Percentiles rank a stretch among this genome's conserved stretches.
These are phyloP conservation scores for Glaucidium brasilianum DNA, from an alignment of 2,113 vertebrate species.

Conservation along the genomic window DNA sequence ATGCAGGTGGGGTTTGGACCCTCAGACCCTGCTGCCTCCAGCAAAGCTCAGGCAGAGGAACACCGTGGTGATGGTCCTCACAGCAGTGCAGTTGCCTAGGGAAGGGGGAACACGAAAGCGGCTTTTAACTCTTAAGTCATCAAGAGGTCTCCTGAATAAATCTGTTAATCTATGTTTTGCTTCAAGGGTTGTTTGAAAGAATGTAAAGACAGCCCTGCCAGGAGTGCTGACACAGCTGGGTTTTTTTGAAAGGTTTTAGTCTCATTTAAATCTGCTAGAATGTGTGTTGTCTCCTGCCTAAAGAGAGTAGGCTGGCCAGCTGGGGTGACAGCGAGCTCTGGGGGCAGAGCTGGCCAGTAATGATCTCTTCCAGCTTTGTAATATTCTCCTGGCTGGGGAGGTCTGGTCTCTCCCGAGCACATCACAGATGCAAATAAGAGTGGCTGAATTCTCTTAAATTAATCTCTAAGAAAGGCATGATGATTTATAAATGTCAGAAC, in stretches of 20 bases:
- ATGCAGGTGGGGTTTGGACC: neutral
- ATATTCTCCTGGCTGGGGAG: neutral
- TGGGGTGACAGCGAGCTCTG: neutral
- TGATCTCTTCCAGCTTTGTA: neutral
- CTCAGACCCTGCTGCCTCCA: neutral
- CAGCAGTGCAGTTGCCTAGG: neutral
- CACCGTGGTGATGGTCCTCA: neutral
- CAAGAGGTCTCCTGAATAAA: neutral
- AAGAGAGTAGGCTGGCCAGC: neutral
- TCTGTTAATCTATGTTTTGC: neutral
- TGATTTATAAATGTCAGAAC: neutral
- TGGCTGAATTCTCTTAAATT: slow-evolving; percentile 28
- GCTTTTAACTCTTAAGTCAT: neutral
- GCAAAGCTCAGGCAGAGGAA: neutral
- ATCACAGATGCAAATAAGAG: slow-evolving; percentile 20
- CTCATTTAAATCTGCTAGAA: neutral
- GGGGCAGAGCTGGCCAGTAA: neutral
- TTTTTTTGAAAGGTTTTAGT: neutral
- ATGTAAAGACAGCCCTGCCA: neutral
- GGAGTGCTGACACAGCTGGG: neutral
- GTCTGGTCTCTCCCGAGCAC: neutral
- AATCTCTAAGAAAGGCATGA: neutral
- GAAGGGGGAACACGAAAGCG: neutral
- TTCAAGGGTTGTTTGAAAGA: neutral
- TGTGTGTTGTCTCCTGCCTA: neutral